These are phyloP conservation scores for Oreonectes daqikongensis DNA, from an alignment of 2,797 vertebrate species.

Conservation along the genomic window DNA sequence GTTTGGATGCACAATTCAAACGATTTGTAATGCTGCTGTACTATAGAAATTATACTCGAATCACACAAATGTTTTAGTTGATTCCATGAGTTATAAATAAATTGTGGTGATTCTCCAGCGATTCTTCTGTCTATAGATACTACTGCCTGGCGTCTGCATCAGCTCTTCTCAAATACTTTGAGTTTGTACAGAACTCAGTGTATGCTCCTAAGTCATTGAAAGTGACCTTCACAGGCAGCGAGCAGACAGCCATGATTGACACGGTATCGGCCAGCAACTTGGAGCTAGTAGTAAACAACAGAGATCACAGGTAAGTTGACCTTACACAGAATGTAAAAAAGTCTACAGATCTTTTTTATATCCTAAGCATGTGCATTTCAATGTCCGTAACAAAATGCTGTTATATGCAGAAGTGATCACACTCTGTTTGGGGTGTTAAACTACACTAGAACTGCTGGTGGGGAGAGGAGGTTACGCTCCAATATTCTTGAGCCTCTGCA, in stretches of 20 bases:
- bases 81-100: neutral
- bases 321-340: neutral
- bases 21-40: too few relatives aligned
- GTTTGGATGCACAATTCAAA: neutral
- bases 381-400: constrained; percentile 1
- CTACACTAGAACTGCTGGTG: constrained; percentile 92
- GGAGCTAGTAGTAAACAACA: constrained; percentile 92
- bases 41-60: too few relatives aligned
- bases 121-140: constrained; percentile 80
- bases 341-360: neutral
- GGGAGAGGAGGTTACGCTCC: constrained; percentile 88
- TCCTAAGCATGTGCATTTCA: neutral
- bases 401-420: constrained; percentile 81
- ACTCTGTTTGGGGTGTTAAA: constrained; percentile 93
- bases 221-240: constrained; percentile 93
- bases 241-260: constrained; percentile 97
- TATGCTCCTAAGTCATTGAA: constrained; percentile 94
- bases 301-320: constrained; percentile 82
- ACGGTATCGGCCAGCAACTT: constrained; percentile 90
- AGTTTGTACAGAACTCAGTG: constrained; percentile 93
- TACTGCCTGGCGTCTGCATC: constrained; percentile 94
- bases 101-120: too few relatives aligned
- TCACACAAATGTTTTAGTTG: neutral
- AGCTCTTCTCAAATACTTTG: constrained; percentile 91
- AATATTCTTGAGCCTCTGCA: constrained; percentile 93